Conservation (phyloP, 2,888 invertebrate species). For the Oasisia sp. region DNA sequence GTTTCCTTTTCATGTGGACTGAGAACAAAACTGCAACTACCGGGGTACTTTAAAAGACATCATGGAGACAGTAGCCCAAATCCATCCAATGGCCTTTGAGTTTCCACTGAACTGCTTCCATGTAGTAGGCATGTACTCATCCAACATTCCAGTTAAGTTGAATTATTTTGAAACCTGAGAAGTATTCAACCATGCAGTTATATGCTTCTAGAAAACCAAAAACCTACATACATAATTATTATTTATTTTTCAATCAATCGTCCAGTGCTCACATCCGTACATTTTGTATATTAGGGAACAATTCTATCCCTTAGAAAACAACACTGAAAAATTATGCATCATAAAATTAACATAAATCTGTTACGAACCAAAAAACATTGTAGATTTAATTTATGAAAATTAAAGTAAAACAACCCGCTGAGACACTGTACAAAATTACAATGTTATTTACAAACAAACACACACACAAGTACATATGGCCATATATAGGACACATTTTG, state of each 20-base stretch:
- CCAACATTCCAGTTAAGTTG: not conserved
- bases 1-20: not conserved
- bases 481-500: not conserved
- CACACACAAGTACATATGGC: not conserved
- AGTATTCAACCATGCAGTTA: not conserved
- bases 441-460: conserved; percentile 7
- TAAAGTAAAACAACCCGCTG: not conserved
- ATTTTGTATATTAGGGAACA: not conserved
- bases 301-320: not conserved
- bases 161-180: not conserved
- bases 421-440: conserved; percentile 8
- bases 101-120: not conserved
- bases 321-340: not conserved
- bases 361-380: not conserved
- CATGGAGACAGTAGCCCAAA: not conserved
- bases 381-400: not conserved
- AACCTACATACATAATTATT: not conserved
- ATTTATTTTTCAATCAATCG: not conserved
- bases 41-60: not conserved
- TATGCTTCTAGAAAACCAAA: not conserved
- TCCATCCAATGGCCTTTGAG: not conserved
- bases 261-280: not conserved
- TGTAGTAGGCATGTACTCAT: not conserved
- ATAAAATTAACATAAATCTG: not conserved
- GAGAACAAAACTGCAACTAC: not conserved